Percentiles rank a stretch among this genome's conserved stretches.
Conservation (phyloP, 1,140 invertebrate species). For the Drosophila mauritiana region DNA sequence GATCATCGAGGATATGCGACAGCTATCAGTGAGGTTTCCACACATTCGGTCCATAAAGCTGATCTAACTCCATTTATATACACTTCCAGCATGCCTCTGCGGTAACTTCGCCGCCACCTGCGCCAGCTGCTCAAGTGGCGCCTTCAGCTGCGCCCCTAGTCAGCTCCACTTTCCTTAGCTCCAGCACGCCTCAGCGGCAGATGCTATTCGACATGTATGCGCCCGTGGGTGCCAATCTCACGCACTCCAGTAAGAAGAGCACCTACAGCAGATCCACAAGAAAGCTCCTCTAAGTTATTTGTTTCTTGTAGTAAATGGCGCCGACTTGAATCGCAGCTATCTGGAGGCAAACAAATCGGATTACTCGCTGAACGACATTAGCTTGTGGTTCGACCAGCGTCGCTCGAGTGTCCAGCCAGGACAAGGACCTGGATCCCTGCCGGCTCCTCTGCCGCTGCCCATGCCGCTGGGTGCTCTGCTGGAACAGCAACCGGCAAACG, state of each 20-base stretch:
- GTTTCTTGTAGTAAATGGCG: conserved; percentile 69
- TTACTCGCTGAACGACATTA: conserved; percentile 77
- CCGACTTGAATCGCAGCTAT: conserved; percentile 80
- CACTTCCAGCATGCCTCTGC: conserved; percentile 10
- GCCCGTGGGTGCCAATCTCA: conserved; percentile 65
- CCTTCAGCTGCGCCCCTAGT: conserved; percentile 38
- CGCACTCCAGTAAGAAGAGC: conserved; percentile 70
- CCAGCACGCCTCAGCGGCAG: conserved; percentile 63
- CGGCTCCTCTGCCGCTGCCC: conserved; percentile 20
- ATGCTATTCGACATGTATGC: conserved; percentile 59
- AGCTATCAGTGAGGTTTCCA: conserved; percentile 59
- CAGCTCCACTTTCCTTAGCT: conserved; percentile 64
- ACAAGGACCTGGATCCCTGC: conserved; percentile 7
- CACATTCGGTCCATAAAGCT: too few relatives aligned
- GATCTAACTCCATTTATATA: background rate
- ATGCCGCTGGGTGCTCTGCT: conserved; percentile 53
- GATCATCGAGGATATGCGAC: conserved; percentile 81
- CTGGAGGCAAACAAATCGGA: conserved; percentile 83
- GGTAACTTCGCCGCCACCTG: background rate
- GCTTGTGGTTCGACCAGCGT: conserved; percentile 78
- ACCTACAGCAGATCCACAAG: background rate
- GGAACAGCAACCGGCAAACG: conserved; percentile 31
- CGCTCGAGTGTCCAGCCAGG: conserved; percentile 42
- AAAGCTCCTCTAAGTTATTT: background rate
- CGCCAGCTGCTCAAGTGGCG: background rate